Conservation (phyloP, 1,140 invertebrate species). For the Cephus cinctus region DNA sequence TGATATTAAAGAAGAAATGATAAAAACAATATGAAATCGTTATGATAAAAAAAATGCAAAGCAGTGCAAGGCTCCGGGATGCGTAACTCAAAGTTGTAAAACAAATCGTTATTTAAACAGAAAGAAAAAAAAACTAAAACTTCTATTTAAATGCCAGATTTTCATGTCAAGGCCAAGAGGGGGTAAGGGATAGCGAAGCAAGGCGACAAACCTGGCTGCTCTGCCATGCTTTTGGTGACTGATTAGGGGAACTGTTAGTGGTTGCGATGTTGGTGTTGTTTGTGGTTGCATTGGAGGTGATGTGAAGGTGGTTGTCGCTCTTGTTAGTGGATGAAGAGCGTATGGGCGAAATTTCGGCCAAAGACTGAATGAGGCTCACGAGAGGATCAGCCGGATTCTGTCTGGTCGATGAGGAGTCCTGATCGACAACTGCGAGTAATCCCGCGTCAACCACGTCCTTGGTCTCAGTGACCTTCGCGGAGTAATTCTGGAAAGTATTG, state of each 20-base stretch:
- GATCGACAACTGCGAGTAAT: constrained; percentile 53
- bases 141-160: no score
- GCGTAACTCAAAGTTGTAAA: no score
- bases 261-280: constrained; percentile 33
- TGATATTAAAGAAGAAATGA: constrained; percentile 20
- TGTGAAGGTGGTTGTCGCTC: constrained; percentile 27
- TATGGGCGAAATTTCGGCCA: constrained; percentile 47
- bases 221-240: constrained; percentile 54
- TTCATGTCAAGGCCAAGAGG: constrained; percentile 22
- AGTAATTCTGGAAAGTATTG: not conserved
- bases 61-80: no score
- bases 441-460: constrained; percentile 44
- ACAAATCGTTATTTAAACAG: no score
- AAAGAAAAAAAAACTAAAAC: not conserved
- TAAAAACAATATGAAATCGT: constrained; percentile 19
- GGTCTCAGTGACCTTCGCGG: constrained; percentile 26
- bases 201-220: constrained; percentile 51
- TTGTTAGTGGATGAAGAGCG: constrained; percentile 37
- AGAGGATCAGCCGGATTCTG: constrained; percentile 37
- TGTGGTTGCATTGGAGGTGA: constrained; percentile 25
- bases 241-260: constrained; percentile 49
- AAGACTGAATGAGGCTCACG: constrained; percentile 51
- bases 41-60: constrained; percentile 1
- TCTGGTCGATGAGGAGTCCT: constrained; percentile 21
- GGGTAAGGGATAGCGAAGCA: constrained; percentile 43